Evolutionary conservation across 1,140 invertebrate species (phyloP).

Genomic region (Hydropsyche tenuis): DNA sequence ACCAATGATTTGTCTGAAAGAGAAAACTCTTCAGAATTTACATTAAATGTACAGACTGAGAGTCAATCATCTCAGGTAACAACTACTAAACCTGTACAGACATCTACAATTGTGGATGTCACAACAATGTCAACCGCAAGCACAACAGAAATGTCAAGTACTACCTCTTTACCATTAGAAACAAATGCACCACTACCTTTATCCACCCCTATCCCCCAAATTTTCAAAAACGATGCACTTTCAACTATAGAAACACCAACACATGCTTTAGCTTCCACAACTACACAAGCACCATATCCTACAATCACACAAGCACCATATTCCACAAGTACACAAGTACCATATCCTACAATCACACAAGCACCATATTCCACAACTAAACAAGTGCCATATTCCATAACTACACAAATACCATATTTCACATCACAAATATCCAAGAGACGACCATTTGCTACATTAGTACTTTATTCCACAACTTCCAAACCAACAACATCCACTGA

Average conservation of each 20-base stretch:
- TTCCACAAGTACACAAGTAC: conserved; percentile 55
- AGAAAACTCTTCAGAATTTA: conserved; percentile 38
- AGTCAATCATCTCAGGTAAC: conserved; percentile 54
- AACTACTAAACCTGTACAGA: conserved; percentile 62
- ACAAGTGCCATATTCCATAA: conserved; percentile 55
- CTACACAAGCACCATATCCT: conserved; percentile 56
- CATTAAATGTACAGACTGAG: conserved; percentile 49
- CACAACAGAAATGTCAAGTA: conserved; percentile 43
- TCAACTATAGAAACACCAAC: conserved; percentile 54
- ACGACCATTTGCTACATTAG: conserved; percentile 60
- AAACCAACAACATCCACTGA: conserved; percentile 55
- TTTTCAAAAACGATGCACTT: conserved; percentile 52
- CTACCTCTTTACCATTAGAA: conserved; percentile 37
- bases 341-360: conserved; percentile 53
- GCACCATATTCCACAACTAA: conserved; percentile 52
- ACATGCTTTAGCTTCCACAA: conserved; percentile 52
- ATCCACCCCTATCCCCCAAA: conserved; percentile 56
- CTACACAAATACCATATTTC: conserved; percentile 51
- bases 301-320: conserved; percentile 50
- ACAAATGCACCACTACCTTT: conserved; percentile 22
- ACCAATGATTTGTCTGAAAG: conserved; percentile 35
- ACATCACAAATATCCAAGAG: conserved; percentile 52
- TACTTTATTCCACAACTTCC: conserved; percentile 59
- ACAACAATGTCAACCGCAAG: conserved; percentile 34
- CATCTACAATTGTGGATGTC: conserved; percentile 51